Evolutionary conservation across 92 coral and sea anemone species (phyloP).

Genomic region (Phenganax marumi): DNA sequence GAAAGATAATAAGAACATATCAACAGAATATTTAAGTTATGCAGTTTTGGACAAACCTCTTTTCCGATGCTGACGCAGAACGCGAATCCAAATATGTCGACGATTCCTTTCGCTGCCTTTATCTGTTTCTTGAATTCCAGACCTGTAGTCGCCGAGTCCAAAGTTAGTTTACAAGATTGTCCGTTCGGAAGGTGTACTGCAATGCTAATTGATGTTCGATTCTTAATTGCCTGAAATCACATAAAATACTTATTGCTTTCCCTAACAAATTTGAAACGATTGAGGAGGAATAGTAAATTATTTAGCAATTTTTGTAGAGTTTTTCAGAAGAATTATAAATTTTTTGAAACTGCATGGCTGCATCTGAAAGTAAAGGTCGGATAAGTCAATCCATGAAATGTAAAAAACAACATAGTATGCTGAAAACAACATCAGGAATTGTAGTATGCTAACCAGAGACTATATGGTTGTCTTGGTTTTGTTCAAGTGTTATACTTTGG

Average conservation of each 20-base stretch:
- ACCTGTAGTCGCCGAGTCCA: conserved; percentile 75
- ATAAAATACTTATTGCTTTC: neutral
- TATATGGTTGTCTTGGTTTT: too few species aligned
- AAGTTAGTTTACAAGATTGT: conserved; percentile 45
- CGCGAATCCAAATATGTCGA: conserved; percentile 78
- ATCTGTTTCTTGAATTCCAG: conserved; percentile 63
- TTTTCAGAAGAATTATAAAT: neutral
- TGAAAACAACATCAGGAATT: too few species aligned
- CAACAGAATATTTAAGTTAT: neutral
- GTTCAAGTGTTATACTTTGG: too few species aligned
- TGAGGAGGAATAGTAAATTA: neutral
- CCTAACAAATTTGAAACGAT: neutral
- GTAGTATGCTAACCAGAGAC: too few species aligned
- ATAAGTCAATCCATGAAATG: too few species aligned
- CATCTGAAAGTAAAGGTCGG: too few species aligned
- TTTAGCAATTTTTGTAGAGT: neutral
- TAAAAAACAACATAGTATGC: too few species aligned
- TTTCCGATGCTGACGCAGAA: conserved; percentile 61
- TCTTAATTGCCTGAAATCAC: conserved; percentile 61
- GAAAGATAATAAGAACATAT: neutral
- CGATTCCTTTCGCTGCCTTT: conserved; percentile 59
- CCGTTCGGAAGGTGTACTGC: conserved; percentile 72
- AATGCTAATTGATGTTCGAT: conserved; percentile 50
- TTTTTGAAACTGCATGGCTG: neutral
- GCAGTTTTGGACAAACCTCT: conserved; percentile 49